Percentiles rank a stretch among this genome's conserved stretches.
Evolutionary conservation across 2,113 vertebrate species (phyloP).

Genomic region (Delphinus delphis): DNA sequence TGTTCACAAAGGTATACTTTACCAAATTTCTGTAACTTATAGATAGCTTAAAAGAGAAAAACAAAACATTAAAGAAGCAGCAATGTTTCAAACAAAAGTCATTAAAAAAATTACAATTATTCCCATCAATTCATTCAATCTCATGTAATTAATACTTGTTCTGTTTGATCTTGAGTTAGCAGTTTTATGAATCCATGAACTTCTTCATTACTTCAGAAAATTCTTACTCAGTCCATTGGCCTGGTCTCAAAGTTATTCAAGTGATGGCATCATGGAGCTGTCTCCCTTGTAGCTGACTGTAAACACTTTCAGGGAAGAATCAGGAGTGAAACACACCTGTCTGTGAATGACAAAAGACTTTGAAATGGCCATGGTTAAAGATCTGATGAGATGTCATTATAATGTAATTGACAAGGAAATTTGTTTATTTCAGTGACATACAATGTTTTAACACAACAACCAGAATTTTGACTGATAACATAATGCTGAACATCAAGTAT

Average conservation of each 20-base stretch:
- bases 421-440: not conserved
- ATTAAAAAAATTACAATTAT: not conserved
- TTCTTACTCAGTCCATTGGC: not conserved
- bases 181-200: not conserved
- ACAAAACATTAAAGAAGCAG: not conserved
- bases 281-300: not conserved
- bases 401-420: not conserved
- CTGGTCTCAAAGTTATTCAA: not conserved
- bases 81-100: not conserved
- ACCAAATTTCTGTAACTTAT: not conserved
- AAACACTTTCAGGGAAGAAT: not conserved
- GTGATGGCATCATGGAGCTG: not conserved
- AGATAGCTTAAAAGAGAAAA: not conserved
- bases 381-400: not conserved
- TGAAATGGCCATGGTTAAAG: not conserved
- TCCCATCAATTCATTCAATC: not conserved
- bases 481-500: not conserved
- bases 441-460: not conserved
- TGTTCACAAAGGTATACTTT: not conserved
- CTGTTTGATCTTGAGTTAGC: not conserved
- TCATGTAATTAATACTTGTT: not conserved
- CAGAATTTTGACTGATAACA: not conserved
- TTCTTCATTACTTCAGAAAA: constrained; percentile 4
- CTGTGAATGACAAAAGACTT: not conserved
- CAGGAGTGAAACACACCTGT: not conserved